These are phyloP conservation scores for Macrobrachium rosenbergii DNA, from an alignment of 1,140 invertebrate genomes.

Conservation along the genomic window DNA sequence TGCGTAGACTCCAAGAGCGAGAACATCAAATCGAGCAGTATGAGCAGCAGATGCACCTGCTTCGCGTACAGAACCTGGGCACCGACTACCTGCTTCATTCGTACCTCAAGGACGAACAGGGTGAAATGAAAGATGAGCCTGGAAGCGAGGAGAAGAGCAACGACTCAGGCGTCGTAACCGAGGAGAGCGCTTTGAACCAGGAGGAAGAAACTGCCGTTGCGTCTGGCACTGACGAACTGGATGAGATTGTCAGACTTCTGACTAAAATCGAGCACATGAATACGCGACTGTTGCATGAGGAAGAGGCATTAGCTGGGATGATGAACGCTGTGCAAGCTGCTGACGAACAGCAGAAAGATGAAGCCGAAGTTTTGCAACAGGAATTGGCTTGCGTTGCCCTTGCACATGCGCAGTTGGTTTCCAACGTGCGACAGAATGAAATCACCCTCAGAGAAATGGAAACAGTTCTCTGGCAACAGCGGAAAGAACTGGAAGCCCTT, in stretches of 20 bases:
- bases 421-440: constrained; percentile 78
- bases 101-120: constrained; percentile 76
- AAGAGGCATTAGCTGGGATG: constrained; percentile 59
- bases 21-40: constrained; percentile 82
- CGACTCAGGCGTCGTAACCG: constrained; percentile 74
- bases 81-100: constrained; percentile 86
- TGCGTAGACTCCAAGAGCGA: constrained; percentile 77
- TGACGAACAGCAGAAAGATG: constrained; percentile 47
- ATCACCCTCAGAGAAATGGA: constrained; percentile 77
- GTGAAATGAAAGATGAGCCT: constrained; percentile 67
- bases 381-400: constrained; percentile 69
- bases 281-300: constrained; percentile 57
- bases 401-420: constrained; percentile 73
- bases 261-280: constrained; percentile 59
- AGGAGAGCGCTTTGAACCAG: constrained; percentile 60
- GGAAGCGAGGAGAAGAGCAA: constrained; percentile 70
- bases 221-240: constrained; percentile 73
- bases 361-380: constrained; percentile 65
- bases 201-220: constrained; percentile 69
- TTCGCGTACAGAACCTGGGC: constrained; percentile 80
- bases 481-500: constrained; percentile 76
- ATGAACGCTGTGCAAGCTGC: constrained; percentile 36
- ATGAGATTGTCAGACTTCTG: constrained; percentile 55
- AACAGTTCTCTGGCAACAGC: constrained; percentile 76
- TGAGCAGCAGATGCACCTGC: constrained; percentile 81